These are phyloP conservation scores for Strix uralensis DNA, from an alignment of 2,113 vertebrate genomes.

Conservation along the genomic window DNA sequence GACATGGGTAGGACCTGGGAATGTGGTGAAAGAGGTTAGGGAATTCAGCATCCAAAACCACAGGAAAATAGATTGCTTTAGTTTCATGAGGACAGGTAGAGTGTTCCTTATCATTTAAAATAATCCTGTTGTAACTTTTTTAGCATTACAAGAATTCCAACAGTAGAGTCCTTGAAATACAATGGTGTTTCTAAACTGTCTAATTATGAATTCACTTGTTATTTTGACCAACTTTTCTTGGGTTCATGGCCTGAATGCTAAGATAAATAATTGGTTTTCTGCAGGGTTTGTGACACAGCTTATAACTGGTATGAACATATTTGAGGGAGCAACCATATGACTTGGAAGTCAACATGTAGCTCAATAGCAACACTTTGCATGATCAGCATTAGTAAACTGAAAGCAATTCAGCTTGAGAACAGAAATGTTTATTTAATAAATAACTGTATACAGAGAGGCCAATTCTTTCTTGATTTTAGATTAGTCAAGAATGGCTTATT, in stretches of 20 bases:
- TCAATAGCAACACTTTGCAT: background rate
- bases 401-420: background rate
- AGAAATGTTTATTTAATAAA: background rate
- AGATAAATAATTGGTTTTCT: background rate
- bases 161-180: background rate
- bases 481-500: background rate
- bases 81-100: background rate
- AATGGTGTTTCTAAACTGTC: background rate
- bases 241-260: background rate
- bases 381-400: background rate
- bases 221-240: background rate
- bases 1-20: background rate
- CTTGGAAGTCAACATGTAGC: background rate
- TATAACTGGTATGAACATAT: background rate
- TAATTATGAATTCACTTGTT: background rate
- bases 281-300: background rate
- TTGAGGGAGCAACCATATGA: background rate
- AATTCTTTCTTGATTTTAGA: background rate
- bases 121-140: background rate
- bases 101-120: background rate
- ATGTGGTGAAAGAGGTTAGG: background rate
- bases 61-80: background rate
- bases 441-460: background rate
- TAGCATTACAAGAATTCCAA: background rate
- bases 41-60: background rate